Evolutionary conservation across 2,113 vertebrate genomes (phyloP).

Genomic region (Sardina pilchardus): DNA sequence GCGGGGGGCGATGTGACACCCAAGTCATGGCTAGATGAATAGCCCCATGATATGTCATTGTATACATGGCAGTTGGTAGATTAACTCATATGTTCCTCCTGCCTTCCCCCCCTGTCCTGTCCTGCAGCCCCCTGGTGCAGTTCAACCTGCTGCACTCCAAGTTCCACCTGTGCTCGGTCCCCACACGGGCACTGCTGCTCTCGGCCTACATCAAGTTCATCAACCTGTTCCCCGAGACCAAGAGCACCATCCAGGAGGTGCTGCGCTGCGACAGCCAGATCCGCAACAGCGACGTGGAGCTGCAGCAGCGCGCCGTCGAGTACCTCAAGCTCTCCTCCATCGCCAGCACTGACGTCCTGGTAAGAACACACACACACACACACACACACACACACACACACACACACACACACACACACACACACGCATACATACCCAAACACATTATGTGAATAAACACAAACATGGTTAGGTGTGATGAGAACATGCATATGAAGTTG

Average conservation of each 20-base stretch:
- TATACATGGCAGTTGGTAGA: too few species aligned
- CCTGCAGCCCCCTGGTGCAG: conserved; percentile 83
- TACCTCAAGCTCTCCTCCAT: conserved; percentile 92
- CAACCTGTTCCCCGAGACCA: conserved; percentile 93
- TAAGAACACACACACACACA: conserved; percentile 55
- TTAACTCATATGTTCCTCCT: background rate
- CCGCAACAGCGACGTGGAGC: conserved; percentile 88
- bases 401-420: background rate
- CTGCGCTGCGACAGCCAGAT: conserved; percentile 90
- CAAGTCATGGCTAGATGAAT: too few species aligned
- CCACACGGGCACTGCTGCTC: conserved; percentile 85
- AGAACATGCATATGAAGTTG: background rate
- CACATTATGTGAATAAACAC: background rate
- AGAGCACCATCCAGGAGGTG: conserved; percentile 91
- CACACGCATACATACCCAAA: background rate
- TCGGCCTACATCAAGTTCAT: conserved; percentile 95
- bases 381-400: background rate
- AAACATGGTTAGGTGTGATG: background rate
- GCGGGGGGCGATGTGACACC: too few species aligned
- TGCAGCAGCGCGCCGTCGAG: conserved; percentile 90
- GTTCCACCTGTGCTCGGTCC: conserved; percentile 90
- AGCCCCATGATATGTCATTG: too few species aligned
- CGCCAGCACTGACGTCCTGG: conserved; percentile 90
- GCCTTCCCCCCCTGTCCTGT: background rate
- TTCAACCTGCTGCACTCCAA: conserved; percentile 92